Percentiles rank a stretch among this genome's conserved stretches.
phyloP scores from a whole-genome alignment of 2,888 invertebrate species.

The Drosophila leonis region DNA sequence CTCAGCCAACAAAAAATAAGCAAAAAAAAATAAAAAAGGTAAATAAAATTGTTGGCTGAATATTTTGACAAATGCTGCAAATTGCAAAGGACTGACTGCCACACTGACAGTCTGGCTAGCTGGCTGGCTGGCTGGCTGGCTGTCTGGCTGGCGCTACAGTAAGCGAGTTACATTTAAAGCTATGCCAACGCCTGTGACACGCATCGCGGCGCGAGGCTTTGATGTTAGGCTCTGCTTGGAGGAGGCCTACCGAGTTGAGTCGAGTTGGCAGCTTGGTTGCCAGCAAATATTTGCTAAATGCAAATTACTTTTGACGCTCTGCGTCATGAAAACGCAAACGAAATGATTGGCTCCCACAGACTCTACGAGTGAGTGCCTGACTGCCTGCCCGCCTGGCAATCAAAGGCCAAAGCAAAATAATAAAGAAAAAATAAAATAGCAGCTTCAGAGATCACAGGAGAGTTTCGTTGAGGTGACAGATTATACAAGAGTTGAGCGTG shows the following conservation, averaged over 20 bases:
- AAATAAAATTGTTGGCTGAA: slow-evolving; percentile 20
- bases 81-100: slow-evolving; percentile 40
- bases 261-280: slow-evolving; percentile 18
- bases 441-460: slow-evolving; percentile 36
- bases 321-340: slow-evolving; percentile 60
- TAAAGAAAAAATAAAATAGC: slow-evolving; percentile 13
- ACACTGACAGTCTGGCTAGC: not conserved
- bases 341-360: slow-evolving; percentile 61
- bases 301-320: slow-evolving; percentile 77
- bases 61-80: slow-evolving; percentile 48
- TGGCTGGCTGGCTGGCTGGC: not conserved
- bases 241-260: slow-evolving; percentile 7
- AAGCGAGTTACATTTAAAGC: slow-evolving; percentile 69
- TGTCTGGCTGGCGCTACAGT: slow-evolving; percentile 18
- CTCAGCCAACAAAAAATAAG: slow-evolving; percentile 13
- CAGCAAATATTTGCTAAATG: slow-evolving; percentile 76
- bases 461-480: slow-evolving; percentile 29
- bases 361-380: slow-evolving; percentile 13
- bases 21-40: slow-evolving; percentile 14
- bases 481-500: slow-evolving; percentile 1
- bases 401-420: slow-evolving; percentile 15
- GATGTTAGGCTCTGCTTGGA: slow-evolving; percentile 49
- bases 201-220: slow-evolving; percentile 65
- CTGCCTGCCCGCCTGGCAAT: slow-evolving; percentile 21
- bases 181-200: slow-evolving; percentile 71